Percentiles rank a stretch among this genome's conserved stretches.
Conservation (phyloP, 2,888 invertebrate genomes). For the Harpagoxenus sublaevis region DNA sequence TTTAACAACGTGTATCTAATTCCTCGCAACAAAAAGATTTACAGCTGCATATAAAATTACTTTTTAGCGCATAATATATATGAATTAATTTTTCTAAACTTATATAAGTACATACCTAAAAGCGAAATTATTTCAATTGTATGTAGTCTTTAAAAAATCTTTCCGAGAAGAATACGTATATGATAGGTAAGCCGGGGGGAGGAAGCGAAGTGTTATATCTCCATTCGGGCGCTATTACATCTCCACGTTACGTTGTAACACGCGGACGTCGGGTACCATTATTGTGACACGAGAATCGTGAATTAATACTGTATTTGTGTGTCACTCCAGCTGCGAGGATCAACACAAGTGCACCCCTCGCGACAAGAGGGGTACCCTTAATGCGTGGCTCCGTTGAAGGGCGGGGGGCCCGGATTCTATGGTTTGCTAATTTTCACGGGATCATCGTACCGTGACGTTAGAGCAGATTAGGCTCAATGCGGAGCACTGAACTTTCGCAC, state of each 20-base stretch:
- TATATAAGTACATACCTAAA: background rate
- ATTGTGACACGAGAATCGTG: slow-evolving; percentile 77
- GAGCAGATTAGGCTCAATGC: slow-evolving; percentile 81
- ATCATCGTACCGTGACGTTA: slow-evolving; percentile 79
- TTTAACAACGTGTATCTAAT: background rate
- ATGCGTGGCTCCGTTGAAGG: slow-evolving; percentile 71
- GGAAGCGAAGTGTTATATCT: slow-evolving; percentile 29
- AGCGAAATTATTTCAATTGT: background rate
- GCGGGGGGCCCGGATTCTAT: slow-evolving; percentile 74
- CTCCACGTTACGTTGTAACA: slow-evolving; percentile 34
- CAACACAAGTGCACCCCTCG: slow-evolving; percentile 82
- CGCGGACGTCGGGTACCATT: slow-evolving; percentile 59
- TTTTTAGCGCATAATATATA: background rate
- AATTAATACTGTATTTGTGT: slow-evolving; percentile 85
- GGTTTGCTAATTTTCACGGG: slow-evolving; percentile 84
- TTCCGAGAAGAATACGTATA: background rate
- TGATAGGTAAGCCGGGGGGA: background rate
- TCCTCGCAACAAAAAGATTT: background rate
- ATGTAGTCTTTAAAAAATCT: background rate
- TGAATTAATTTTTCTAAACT: slow-evolving; percentile 2
- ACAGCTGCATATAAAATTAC: background rate
- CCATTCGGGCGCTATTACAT: slow-evolving; percentile 40
- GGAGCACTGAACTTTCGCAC: slow-evolving; percentile 77
- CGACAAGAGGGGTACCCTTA: slow-evolving; percentile 74
- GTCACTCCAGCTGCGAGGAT: slow-evolving; percentile 85